These are phyloP conservation scores for Atherinomorus stipes DNA, from an alignment of 2,113 vertebrate genomes.

Conservation along the genomic window DNA sequence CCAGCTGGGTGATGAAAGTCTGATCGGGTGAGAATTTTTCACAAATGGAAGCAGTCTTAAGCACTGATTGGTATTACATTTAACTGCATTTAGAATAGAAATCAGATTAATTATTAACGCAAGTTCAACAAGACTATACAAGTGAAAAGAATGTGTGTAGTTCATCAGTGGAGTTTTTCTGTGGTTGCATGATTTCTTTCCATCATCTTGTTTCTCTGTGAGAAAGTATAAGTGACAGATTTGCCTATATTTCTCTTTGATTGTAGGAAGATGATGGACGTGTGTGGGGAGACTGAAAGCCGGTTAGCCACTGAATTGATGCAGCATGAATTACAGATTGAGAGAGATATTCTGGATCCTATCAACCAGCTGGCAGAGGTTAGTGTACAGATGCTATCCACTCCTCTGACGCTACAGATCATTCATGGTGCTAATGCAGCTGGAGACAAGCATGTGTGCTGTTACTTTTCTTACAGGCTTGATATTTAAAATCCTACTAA, in stretches of 20 bases:
- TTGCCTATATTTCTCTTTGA: conserved; percentile 29
- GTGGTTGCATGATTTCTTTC: background rate
- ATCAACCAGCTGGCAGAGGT: conserved; percentile 93
- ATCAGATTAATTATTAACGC: no score
- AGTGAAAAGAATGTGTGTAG: background rate
- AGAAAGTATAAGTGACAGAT: conserved; percentile 16
- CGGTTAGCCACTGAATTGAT: conserved; percentile 91
- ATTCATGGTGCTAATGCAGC: background rate
- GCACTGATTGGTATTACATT: background rate
- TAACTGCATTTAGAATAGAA: background rate
- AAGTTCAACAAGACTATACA: background rate
- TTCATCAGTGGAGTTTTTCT: background rate
- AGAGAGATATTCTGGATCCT: conserved; percentile 92
- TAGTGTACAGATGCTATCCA: conserved; percentile 2
- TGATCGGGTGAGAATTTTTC: conserved; percentile 88
- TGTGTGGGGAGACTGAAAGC: conserved; percentile 91
- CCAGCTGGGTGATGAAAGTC: conserved; percentile 91
- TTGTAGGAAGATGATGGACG: conserved; percentile 93
- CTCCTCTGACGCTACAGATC: background rate
- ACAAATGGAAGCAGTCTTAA: background rate
- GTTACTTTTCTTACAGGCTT: background rate
- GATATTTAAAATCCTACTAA: background rate
- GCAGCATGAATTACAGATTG: conserved; percentile 90
- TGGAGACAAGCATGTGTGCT: background rate
- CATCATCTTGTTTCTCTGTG: background rate